Evolutionary conservation across 2,888 invertebrate species (phyloP).

Genomic region (Seira musarum): DNA sequence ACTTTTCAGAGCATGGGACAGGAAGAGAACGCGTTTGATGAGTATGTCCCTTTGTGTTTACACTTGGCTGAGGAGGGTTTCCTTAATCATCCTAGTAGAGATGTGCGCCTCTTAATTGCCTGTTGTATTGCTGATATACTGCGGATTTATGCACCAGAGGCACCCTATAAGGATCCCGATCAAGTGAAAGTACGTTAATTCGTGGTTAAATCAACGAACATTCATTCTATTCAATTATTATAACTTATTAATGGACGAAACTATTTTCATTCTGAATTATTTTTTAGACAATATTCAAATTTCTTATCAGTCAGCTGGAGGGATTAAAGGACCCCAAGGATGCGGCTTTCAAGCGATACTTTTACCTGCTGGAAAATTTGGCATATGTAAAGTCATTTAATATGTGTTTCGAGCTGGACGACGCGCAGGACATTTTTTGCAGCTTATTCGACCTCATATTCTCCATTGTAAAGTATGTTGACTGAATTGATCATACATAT

Average conservation of each 20-base stretch:
- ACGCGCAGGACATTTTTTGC: slow-evolving; percentile 97
- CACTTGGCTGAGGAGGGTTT: slow-evolving; percentile 95
- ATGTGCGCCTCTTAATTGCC: slow-evolving; percentile 94
- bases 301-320: slow-evolving; percentile 92
- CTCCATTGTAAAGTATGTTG: slow-evolving; percentile 93
- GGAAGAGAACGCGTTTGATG: slow-evolving; percentile 94
- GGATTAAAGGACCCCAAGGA: slow-evolving; percentile 97
- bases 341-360: slow-evolving; percentile 97
- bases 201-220: too few species aligned
- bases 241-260: too few species aligned
- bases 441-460: slow-evolving; percentile 94
- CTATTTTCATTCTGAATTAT: too few species aligned
- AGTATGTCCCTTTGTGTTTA: slow-evolving; percentile 91
- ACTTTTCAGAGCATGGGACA: slow-evolving; percentile 97
- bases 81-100: slow-evolving; percentile 89
- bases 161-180: slow-evolving; percentile 96
- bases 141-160: slow-evolving; percentile 96
- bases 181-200: slow-evolving; percentile 80
- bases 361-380: slow-evolving; percentile 96
- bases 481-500: too few species aligned
- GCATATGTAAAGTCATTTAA: slow-evolving; percentile 99
- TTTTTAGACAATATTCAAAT: slow-evolving; percentile 88
- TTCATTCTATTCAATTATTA: too few species aligned
- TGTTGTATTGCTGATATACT: slow-evolving; percentile 98
- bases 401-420: slow-evolving; percentile 98